Base-by-base conservation (phyloP, 2,113 vertebrate species). In the Nerophis ophidion region DNA sequence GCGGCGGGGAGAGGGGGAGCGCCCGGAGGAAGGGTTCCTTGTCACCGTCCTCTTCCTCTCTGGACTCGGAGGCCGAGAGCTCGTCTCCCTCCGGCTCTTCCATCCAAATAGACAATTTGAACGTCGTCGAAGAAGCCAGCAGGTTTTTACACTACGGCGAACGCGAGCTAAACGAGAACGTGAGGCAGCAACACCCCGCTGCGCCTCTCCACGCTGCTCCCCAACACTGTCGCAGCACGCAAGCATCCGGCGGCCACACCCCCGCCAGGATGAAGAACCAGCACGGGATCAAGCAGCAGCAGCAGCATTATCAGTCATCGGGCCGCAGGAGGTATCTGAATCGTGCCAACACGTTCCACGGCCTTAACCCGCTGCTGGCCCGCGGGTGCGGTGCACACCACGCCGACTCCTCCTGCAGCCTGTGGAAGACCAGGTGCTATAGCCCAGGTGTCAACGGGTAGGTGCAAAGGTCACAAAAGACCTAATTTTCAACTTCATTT, bases 261-360 rank as follows among this genome's bases (percentile, higher is more conserved):
- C 83, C 86, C 86, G 57, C 68, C 11, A 80, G 77, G 40, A 59
- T 68, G 67, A 84, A 74, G 34, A 74, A 65, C 26, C 83, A 88
- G 83, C 87, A 83, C 53, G 85, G 81, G 65, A 90, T 77, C 75
- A 86, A 87, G 19, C 77, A 74, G 46, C 71, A 87, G 19, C 77
- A 74, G 46, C 71, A 74, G 42, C 68, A 88, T 48, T 12, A 68
- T 36, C 86, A 79, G 51, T 63, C 75, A 12, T 57, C 92, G 6
- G 91, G 93, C 80, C 92, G 93, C 33, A 93, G 94, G 92, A 95
- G 92, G 92, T 92, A 92, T 9, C 92, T 97, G 72, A 95, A 93
- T 84, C 91, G 96, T 71, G 93, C 94, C 67, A 96, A 95, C 89
- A 96, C 94, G 12, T 96, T 85, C 59, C 84, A 95, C 81, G 94